Conservation (phyloP, 1,140 invertebrate genomes). For the Homalodisca vitripennis region DNA sequence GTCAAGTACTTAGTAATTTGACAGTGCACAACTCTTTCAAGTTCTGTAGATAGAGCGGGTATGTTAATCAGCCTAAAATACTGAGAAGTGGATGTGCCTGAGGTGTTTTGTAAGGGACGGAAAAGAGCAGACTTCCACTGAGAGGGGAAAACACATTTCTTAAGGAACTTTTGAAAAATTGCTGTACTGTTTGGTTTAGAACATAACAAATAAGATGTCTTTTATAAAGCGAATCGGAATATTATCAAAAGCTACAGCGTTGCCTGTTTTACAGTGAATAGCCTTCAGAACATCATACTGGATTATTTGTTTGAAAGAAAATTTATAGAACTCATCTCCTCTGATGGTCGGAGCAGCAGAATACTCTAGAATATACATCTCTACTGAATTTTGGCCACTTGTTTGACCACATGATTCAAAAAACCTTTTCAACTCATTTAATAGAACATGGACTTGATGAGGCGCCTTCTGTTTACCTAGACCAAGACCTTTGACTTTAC, state of each 20-base stretch:
- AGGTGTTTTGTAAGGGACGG: background rate
- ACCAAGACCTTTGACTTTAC: background rate
- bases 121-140: background rate
- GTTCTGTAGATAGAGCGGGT: background rate
- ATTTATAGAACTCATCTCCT: background rate
- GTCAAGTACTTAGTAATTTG: background rate
- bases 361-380: background rate
- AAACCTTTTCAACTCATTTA: background rate
- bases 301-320: background rate
- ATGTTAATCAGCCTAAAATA: background rate
- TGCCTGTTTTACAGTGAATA: background rate
- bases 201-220: background rate
- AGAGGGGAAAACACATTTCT: background rate
- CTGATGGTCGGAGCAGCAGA: background rate
- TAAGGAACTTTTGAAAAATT: background rate
- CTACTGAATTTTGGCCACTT: background rate
- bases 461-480: background rate
- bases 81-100: background rate
- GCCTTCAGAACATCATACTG: background rate
- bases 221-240: background rate
- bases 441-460: background rate
- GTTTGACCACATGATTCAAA: background rate
- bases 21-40: background rate
- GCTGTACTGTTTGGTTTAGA: background rate
- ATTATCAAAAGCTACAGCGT: background rate